Evolutionary conservation across 2,888 invertebrate genomes (phyloP).

Genomic region (Ecdyonurus torrentis): DNA sequence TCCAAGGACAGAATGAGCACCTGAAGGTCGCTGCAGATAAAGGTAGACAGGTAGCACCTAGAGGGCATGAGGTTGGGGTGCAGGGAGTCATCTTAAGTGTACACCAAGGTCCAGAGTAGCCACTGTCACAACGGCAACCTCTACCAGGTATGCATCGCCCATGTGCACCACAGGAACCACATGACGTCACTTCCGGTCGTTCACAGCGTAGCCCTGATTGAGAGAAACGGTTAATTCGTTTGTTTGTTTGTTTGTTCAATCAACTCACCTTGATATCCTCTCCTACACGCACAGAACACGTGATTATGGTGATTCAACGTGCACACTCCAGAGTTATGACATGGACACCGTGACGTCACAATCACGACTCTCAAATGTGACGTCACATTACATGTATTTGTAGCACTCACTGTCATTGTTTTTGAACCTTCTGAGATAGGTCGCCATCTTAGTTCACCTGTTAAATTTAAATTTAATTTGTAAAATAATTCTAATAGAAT

Average conservation of each 20-base stretch:
- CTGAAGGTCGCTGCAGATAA: neutral
- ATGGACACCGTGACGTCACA: neutral
- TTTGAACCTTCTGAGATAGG: too few species aligned
- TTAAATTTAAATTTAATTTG: too few species aligned
- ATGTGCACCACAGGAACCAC: neutral
- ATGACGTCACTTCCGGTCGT: neutral
- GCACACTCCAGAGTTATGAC: neutral
- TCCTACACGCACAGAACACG: neutral
- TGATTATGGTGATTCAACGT: neutral
- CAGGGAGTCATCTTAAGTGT: neutral
- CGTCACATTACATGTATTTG: neutral
- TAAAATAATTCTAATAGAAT: too few species aligned
- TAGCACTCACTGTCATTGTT: too few species aligned
- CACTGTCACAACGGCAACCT: neutral
- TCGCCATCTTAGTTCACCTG: neutral
- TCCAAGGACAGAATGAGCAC: neutral
- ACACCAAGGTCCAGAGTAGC: neutral
- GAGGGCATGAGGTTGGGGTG: neutral
- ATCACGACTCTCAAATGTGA: neutral
- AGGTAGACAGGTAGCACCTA: neutral
- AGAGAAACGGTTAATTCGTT: too few species aligned
- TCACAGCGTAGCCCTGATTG: neutral
- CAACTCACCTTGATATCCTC: neutral
- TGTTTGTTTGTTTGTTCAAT: neutral
- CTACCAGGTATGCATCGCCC: neutral